Base-by-base conservation (phyloP, 2,888 invertebrate genomes). In the Chalcosyrphus nemorum region DNA sequence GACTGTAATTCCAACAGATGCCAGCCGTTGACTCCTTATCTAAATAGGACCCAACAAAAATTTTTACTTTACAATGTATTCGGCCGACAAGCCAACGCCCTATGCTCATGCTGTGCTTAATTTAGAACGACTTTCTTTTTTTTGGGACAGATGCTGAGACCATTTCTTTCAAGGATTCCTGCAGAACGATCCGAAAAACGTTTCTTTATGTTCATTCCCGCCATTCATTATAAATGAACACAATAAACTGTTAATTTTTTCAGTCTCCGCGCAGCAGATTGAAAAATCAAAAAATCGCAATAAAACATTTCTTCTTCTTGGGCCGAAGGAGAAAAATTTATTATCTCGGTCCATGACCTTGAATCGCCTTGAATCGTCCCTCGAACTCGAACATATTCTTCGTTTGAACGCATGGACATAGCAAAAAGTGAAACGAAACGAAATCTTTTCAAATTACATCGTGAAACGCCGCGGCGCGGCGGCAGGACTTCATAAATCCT, bases 401-500 rank as follows among this genome's bases (percentile, higher is more conserved):
- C 45, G 17, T 45, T 17, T 45, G 15, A n/a, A n/a, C 38, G 41
- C 1, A 52, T 35, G 11, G 9, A 52, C 24, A 47, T 19, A 4
- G 15, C 19, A 9, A 13, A 24, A 59, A 59, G 27, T 15, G 11
- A 32, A 3, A 27, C n/a, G 5, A 24, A 45, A n/a, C 4, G 6
- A 35, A 66, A 52, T 65, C 41, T 54, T 52, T 38, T 24, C 41
- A 66, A 66, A 66, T 66, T 54, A 52, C 54, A 54, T 66, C 52
- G 38, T 41, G 50, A 52, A 66, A 41, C 29, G 15, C 24, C 35
- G 24, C 47, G 61, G 54, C n/a, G n/a, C 43, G 38, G n/a, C 43
- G 38, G 38, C 57, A 76, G 65, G 65, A 65, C 70, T 59, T 76
- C 70, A 81, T 81, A 81, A 81, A 81, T 81, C 76, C 81, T 71